Evolutionary conservation across 1,140 invertebrate species (phyloP).

Genomic region (Pygmarrhopalites habei): DNA sequence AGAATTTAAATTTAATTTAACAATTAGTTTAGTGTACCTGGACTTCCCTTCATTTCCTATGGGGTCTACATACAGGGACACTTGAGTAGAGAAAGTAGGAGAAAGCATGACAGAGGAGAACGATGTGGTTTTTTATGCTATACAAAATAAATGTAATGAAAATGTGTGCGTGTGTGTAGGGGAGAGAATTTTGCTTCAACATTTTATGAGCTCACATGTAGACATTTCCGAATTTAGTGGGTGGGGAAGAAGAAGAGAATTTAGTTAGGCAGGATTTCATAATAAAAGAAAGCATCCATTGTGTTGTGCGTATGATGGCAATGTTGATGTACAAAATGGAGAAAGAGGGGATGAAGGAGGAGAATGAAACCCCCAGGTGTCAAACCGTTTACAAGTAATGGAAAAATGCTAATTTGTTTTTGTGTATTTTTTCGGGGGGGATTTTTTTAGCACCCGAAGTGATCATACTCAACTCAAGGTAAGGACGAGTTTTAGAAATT

Average conservation of each 20-base stretch:
- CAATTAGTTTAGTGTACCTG: background rate
- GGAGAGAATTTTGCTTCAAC: too few relatives aligned
- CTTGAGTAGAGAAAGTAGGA: background rate
- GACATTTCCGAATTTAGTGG: background rate
- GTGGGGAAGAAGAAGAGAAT: too few relatives aligned
- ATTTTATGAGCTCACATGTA: too few relatives aligned
- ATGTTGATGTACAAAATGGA: background rate
- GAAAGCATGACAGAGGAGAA: too few relatives aligned
- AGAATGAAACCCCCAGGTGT: constrained; percentile 8
- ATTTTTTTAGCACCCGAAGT: constrained; percentile 38
- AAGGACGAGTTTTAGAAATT: too few relatives aligned
- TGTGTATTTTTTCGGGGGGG: too few relatives aligned
- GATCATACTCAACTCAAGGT: constrained; percentile 37
- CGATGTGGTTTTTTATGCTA: too few relatives aligned
- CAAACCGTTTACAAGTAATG: background rate
- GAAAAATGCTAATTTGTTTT: constrained; percentile 14
- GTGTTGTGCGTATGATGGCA: too few relatives aligned
- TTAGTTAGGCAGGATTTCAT: too few relatives aligned
- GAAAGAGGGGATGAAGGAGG: constrained; percentile 2
- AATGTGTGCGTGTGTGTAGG: too few relatives aligned
- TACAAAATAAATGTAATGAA: too few relatives aligned
- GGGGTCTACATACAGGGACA: background rate
- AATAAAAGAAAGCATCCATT: too few relatives aligned
- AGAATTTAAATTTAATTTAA: background rate
- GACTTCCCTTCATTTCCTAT: background rate